Conservation (phyloP, 2,113 vertebrate species). For the Verasper variegatus region DNA sequence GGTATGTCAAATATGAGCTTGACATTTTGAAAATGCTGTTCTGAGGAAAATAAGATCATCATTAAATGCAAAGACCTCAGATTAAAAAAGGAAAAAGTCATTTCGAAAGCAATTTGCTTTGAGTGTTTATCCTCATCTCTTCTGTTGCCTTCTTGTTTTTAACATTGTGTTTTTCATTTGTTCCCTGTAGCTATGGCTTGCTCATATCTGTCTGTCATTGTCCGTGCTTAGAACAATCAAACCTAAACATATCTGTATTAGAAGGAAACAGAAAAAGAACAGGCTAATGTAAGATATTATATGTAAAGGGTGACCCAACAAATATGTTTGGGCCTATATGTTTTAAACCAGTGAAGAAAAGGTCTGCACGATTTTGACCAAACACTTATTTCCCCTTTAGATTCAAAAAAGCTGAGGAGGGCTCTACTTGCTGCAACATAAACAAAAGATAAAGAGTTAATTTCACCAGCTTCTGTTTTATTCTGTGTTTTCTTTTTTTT, state of each 20-base stretch:
- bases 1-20: not conserved
- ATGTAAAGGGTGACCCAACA: not conserved
- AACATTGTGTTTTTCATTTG: slow-evolving; percentile 35
- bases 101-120: not conserved
- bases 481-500: slow-evolving; percentile 52
- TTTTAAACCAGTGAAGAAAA: slow-evolving; percentile 1
- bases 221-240: slow-evolving; percentile 29
- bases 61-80: not conserved
- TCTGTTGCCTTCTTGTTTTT: slow-evolving; percentile 42
- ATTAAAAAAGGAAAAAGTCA: not conserved
- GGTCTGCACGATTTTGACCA: not conserved
- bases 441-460: not conserved
- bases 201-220: slow-evolving; percentile 46
- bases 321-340: not conserved
- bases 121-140: slow-evolving; percentile 34
- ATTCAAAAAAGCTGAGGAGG: not conserved
- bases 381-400: not conserved
- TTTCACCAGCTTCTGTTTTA: not conserved
- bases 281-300: not conserved
- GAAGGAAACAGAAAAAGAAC: not conserved
- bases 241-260: not conserved
- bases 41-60: not conserved
- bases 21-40: not conserved
- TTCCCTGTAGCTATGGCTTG: slow-evolving; percentile 45
- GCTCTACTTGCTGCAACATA: not conserved